Evolutionary conservation across 2,113 vertebrate genomes (phyloP).

Genomic region (Sus scrofa): DNA sequence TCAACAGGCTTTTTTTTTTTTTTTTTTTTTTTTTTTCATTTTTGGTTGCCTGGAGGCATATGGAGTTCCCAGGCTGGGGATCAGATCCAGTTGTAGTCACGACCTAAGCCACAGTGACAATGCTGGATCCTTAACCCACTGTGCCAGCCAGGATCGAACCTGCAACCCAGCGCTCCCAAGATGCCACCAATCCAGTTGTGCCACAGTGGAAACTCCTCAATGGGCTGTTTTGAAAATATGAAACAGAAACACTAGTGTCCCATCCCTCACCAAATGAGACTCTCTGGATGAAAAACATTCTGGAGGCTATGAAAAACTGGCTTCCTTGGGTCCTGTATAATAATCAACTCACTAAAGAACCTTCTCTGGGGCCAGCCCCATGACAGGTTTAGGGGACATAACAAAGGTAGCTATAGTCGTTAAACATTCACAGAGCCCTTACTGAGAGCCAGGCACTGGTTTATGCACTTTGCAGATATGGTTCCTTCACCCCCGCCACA

Average conservation of each 20-base stretch:
- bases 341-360: background rate
- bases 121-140: no score
- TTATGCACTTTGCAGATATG: no score
- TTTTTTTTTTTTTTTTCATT: no score
- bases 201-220: background rate
- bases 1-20: no score
- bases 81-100: no score
- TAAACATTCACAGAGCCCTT: background rate
- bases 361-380: background rate
- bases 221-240: background rate
- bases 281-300: background rate
- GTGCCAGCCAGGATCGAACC: no score
- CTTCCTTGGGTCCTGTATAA: background rate
- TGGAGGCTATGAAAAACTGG: background rate
- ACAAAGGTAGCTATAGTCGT: background rate
- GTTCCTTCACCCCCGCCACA: background rate
- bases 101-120: no score
- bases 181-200: no score
- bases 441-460: background rate
- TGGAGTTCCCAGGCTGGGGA: no score
- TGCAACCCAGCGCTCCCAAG: no score
- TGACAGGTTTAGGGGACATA: background rate
- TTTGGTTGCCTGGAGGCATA: no score
- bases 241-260: background rate
- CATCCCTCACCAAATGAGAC: background rate